Conservation (phyloP, 2,797 vertebrate species). For the Florisuga fusca region DNA sequence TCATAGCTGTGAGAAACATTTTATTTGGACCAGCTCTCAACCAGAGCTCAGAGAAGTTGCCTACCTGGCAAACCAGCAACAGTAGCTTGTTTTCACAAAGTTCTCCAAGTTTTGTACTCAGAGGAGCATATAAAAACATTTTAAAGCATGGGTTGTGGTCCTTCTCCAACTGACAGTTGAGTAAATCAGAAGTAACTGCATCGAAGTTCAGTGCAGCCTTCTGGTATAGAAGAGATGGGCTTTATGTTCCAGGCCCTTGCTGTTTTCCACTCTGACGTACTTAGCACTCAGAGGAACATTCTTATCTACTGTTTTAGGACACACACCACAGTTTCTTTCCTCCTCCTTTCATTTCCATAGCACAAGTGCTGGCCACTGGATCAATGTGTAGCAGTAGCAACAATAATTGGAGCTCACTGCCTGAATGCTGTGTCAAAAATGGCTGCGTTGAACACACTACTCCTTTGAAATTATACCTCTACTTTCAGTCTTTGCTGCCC, state of each 20-base stretch:
- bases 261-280: background rate
- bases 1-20: constrained; percentile 76
- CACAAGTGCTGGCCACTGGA: background rate
- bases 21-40: constrained; percentile 75
- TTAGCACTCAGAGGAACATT: background rate
- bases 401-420: background rate
- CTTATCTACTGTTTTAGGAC: background rate
- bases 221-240: background rate
- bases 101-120: constrained; percentile 61
- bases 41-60: constrained; percentile 57
- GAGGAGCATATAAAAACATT: constrained; percentile 67
- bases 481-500: background rate
- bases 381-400: background rate
- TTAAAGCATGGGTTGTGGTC: constrained; percentile 51
- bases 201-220: background rate
- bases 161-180: constrained; percentile 53
- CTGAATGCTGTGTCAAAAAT: background rate
- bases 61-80: constrained; percentile 69
- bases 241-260: background rate
- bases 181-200: constrained; percentile 46
- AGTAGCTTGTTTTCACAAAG: constrained; percentile 70
- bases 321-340: background rate
- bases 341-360: background rate
- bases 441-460: background rate
- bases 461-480: background rate